A percentile compares a stretch with the other conserved stretches of the same genome.
These are phyloP conservation scores for Tragelaphus scriptus DNA, from an alignment of 2,113 vertebrate species.

Conservation along the genomic window DNA sequence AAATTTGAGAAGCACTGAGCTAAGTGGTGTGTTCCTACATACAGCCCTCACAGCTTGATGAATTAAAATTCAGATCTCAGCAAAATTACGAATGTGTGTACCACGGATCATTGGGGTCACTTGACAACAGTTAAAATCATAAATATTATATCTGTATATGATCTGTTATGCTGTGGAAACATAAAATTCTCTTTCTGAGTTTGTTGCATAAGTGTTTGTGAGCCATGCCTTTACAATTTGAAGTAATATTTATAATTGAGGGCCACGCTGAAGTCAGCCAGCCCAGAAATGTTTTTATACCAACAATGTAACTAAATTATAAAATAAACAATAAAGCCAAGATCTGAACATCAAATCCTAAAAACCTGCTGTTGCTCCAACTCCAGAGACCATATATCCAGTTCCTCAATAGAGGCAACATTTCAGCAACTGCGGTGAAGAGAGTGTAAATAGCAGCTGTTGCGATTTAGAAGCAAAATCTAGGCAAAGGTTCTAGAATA, in stretches of 20 bases:
- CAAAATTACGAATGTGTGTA: not conserved
- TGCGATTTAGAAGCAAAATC: not conserved
- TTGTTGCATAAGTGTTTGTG: not conserved
- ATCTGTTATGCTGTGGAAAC: not conserved
- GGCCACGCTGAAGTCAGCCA: not conserved
- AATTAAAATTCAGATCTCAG: conserved; percentile 11
- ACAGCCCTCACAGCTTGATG: not conserved
- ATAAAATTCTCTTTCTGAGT: not conserved
- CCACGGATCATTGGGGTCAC: not conserved
- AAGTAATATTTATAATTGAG: not conserved
- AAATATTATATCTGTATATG: not conserved
- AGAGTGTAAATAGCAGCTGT: not conserved
- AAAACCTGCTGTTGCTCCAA: not conserved
- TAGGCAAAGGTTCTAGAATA: not conserved
- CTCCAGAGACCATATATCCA: not conserved
- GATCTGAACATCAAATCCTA: not conserved
- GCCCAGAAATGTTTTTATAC: not conserved
- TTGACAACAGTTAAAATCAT: not conserved
- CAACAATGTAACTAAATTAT: not conserved
- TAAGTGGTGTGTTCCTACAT: not conserved
- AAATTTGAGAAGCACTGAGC: conserved; percentile 1
- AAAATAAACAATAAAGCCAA: not conserved
- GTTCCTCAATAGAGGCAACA: not conserved
- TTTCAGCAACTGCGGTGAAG: not conserved
- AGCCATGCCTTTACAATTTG: not conserved